Evolutionary conservation across 2,797 vertebrate genomes (phyloP), one percentile per base, ranked within the genome.

Genomic region (Hapalemur alaotrensis): DNA sequence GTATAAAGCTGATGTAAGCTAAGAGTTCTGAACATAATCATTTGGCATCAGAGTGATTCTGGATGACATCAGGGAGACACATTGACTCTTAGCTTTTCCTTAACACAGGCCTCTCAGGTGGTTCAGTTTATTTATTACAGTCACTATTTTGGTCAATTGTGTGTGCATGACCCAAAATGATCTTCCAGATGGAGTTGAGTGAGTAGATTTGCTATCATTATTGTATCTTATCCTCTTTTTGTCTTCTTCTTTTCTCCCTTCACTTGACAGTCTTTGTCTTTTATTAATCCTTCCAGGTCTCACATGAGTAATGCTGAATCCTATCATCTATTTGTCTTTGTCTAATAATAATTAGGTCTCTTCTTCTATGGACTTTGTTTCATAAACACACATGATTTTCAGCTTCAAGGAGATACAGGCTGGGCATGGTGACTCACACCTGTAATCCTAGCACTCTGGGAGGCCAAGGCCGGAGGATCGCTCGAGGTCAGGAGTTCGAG

Each of bases 91-190:
- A 38, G 20, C 43, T 98, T 98, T 99, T 99, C 99, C 99, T 99
- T 99, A 99, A 99, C 99, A 67, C 67, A 12, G 50, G 0, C 35
- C 90, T 78, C 48, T 59, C 97, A 99, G 99, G n/a, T 99, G 99
- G 97, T 99, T 99, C 98, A 99, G 99, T 97, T 97, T 98, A 85
- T 99, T 99, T 97, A 99, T 99, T 95, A 99, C 99, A 95, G 98
- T 98, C 98, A 99, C 99, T 32, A 99, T 99, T 97, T 50, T 99
- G 97, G 99, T 99, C 97, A 99, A 99, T 97, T 99, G 99, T 92
- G 99, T 97, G 95, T 99, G 99, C 98, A 99, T 99, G 99, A 99
- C 99, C 78, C 99, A 98, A 98, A 98, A 98, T 0, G 99, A 99
- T 1, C 98, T 99, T 18, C 84, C 97, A 4, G 95, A 96, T 2